phyloP scores from a whole-genome alignment of 2,797 vertebrate species.

The Hydrolagus colliei region DNA sequence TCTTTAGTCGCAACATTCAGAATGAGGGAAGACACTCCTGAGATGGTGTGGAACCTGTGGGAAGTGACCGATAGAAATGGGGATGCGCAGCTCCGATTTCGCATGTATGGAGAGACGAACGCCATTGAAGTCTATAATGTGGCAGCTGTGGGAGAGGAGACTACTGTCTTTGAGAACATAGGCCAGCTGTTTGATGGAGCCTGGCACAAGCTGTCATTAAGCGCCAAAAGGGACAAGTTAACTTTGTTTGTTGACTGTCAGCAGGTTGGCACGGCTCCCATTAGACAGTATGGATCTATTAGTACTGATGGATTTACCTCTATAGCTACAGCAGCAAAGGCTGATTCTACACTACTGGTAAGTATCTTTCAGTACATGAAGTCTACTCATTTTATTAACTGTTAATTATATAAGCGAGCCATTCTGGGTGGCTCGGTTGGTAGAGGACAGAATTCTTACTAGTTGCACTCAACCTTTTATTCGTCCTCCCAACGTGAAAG shows the following conservation, averaged over 20 bases:
- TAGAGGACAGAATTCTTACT: not conserved
- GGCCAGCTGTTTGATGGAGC: conserved; percentile 31
- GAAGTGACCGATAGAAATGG: conserved; percentile 31
- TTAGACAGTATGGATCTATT: conserved; percentile 30
- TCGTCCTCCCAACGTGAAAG: no score
- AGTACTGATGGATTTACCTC: conserved; percentile 9
- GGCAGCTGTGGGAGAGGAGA: conserved; percentile 21
- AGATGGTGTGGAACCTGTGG: conserved; percentile 30
- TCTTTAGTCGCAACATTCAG: conserved; percentile 34
- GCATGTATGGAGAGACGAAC: conserved; percentile 32
- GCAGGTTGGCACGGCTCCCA: conserved; percentile 36
- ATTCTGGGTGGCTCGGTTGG: not conserved
- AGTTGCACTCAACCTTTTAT: no score
- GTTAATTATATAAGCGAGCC: no score
- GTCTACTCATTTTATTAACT: not conserved
- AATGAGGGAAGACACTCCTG: conserved; percentile 20
- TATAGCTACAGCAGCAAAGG: conserved; percentile 27
- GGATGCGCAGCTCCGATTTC: conserved; percentile 32
- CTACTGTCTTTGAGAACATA: conserved; percentile 27
- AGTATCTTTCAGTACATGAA: conserved; percentile 3
- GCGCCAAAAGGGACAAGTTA: conserved; percentile 29
- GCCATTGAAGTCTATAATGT: not conserved
- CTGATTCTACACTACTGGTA: not conserved
- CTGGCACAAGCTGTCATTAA: conserved; percentile 34
- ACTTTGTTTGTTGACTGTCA: conserved; percentile 28